These are phyloP conservation scores for Steromphala cineraria DNA, from an alignment of 2,888 invertebrate genomes.

Conservation along the genomic window DNA sequence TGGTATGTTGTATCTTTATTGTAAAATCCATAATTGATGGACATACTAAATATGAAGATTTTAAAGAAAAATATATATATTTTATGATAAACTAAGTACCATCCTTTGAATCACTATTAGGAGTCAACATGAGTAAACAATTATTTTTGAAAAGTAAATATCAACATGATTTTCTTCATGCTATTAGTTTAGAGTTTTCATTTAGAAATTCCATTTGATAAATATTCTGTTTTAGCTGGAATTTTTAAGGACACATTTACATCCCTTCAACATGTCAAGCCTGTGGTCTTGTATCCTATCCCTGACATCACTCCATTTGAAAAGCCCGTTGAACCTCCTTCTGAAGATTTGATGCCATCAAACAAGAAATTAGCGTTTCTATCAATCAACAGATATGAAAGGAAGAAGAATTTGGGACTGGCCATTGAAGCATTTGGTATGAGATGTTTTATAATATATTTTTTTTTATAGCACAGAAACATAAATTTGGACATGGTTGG, in stretches of 20 bases:
- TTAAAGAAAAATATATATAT: too few relatives aligned
- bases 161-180: too few relatives aligned
- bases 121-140: too few relatives aligned
- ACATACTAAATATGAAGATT: too few relatives aligned
- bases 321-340: constrained; percentile 50
- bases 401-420: constrained; percentile 94
- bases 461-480: too few relatives aligned
- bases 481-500: too few relatives aligned
- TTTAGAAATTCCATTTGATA: too few relatives aligned
- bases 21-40: too few relatives aligned
- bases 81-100: too few relatives aligned
- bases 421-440: constrained; percentile 88
- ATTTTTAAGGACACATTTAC: constrained; percentile 92
- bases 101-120: too few relatives aligned
- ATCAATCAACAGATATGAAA: constrained; percentile 97
- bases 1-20: constrained; percentile 65
- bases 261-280: constrained; percentile 80
- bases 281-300: constrained; percentile 95
- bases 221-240: constrained; percentile 79
- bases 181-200: too few relatives aligned
- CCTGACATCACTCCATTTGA: constrained; percentile 82
- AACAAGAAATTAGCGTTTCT: constrained; percentile 81
- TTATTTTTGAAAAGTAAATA: too few relatives aligned
- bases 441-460: not conserved
- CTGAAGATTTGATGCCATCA: constrained; percentile 61